Evolutionary conservation across 2,113 vertebrate genomes (phyloP).

Genomic region (Brachypteracias leptosomus): DNA sequence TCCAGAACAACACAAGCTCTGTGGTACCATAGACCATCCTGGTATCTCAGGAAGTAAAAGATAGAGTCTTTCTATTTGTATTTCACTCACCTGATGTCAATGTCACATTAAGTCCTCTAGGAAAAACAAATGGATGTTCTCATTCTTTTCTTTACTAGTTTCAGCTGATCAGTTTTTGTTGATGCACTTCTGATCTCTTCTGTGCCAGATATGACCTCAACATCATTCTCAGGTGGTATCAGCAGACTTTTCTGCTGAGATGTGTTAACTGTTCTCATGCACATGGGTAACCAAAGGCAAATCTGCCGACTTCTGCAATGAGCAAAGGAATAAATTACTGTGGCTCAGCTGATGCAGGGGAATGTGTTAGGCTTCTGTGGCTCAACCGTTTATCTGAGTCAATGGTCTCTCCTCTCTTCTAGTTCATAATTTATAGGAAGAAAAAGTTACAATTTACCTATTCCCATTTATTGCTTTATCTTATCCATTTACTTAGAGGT

Average conservation of each 20-base stretch:
- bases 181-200: background rate
- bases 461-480: background rate
- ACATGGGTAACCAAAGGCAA: background rate
- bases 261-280: background rate
- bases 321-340: background rate
- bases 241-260: background rate
- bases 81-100: background rate
- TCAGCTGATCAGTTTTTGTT: background rate
- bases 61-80: background rate
- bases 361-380: background rate
- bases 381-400: background rate
- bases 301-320: background rate
- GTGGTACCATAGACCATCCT: no score
- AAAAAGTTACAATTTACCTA: background rate
- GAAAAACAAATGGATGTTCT: background rate
- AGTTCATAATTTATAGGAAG: background rate
- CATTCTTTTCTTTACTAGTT: background rate
- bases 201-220: background rate
- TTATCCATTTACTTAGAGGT: background rate
- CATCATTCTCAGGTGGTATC: background rate
- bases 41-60: background rate
- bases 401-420: background rate
- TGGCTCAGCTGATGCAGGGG: background rate
- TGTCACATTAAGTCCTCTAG: background rate
- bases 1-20: background rate